Conservation (phyloP, 2,797 vertebrate genomes). For the Macropus fuliginosus region DNA sequence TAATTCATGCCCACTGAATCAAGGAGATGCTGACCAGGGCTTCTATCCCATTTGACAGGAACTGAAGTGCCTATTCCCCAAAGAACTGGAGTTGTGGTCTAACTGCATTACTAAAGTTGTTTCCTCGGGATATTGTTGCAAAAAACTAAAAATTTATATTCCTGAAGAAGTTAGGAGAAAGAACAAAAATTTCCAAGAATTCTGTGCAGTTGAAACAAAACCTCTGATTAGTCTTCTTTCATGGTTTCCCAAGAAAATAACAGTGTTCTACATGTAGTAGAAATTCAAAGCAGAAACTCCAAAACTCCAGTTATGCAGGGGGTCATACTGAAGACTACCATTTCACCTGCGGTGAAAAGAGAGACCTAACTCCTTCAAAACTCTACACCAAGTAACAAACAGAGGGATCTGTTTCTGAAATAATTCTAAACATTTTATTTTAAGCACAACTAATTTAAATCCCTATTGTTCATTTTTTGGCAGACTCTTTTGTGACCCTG, state of each 20-base stretch:
- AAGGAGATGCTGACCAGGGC: not conserved
- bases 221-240: not conserved
- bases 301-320: not conserved
- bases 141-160: not conserved
- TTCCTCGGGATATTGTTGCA: not conserved
- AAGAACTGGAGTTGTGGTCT: not conserved
- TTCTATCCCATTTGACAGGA: not conserved
- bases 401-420: not conserved
- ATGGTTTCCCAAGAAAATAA: not conserved
- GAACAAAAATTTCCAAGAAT: conserved; percentile 40
- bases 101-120: not conserved
- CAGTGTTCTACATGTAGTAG: not conserved
- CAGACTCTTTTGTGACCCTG: not conserved
- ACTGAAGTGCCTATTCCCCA: not conserved
- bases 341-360: conserved; percentile 14
- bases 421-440: not conserved
- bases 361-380: not conserved
- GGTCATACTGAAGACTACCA: not conserved
- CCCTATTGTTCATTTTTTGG: not conserved
- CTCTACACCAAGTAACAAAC: not conserved
- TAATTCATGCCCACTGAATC: not conserved
- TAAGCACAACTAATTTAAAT: not conserved
- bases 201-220: not conserved
- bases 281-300: conserved; percentile 9
- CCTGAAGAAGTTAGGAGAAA: not conserved